phyloP scores from a whole-genome alignment of 30 jellyfish, hydroid and myxozoan genomes.

The Hydractinia echinata region DNA sequence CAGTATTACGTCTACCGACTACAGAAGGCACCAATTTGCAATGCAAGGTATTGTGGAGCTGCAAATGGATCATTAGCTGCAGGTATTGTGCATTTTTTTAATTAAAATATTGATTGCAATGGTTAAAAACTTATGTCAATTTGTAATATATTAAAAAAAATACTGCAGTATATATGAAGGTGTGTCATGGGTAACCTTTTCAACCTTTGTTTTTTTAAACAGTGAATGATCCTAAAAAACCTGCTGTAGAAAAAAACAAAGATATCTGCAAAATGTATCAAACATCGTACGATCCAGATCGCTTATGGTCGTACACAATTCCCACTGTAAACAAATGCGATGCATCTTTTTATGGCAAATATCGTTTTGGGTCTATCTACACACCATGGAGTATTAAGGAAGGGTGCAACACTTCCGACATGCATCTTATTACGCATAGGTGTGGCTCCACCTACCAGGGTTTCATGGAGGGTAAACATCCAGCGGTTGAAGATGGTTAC shows the following conservation, averaged over 20 bases:
- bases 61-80: slow-evolving; percentile 11
- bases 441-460: slow-evolving; percentile 83
- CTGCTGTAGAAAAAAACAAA: background rate
- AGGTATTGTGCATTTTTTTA: background rate
- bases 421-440: background rate
- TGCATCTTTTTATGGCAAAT: slow-evolving; percentile 64
- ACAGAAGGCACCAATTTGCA: slow-evolving; percentile 61
- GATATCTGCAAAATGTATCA: slow-evolving; percentile 54
- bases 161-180: background rate
- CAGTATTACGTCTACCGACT: slow-evolving; percentile 52
- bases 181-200: background rate
- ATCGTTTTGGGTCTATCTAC: slow-evolving; percentile 67
- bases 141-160: background rate
- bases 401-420: slow-evolving; percentile 34
- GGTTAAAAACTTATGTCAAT: background rate
- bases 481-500: slow-evolving; percentile 34
- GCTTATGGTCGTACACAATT: slow-evolving; percentile 48
- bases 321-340: slow-evolving; percentile 64
- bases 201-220: background rate
- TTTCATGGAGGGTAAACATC: slow-evolving; percentile 50
- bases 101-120: background rate
- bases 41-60: slow-evolving; percentile 83
- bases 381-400: slow-evolving; percentile 51
- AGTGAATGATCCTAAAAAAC: slow-evolving; percentile 29
- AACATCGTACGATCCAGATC: slow-evolving; percentile 42